Evolutionary conservation across 92 coral and sea anemone species (phyloP), one percentile per base, ranked within the genome.

Genomic region (Ricordea florida): DNA sequence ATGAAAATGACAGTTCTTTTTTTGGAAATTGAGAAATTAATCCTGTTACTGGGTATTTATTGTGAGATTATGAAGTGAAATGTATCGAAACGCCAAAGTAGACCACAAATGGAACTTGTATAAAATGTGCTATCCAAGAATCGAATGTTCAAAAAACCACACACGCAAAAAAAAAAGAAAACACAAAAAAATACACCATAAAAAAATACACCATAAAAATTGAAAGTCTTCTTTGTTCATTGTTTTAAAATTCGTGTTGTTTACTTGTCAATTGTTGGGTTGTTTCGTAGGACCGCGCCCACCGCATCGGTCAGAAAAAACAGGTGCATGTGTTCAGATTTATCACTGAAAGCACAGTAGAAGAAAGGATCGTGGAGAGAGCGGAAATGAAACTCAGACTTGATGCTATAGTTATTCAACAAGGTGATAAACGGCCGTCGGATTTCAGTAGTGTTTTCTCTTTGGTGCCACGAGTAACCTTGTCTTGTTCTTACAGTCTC

Each of bases 311-410:
- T 42, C 98, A 93, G 48, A 91, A 91, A 85, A 88, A 88, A 30
- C 98, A 93, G 30, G 98, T 93, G 4, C 97, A 93, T 50, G 93
- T 93, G 27, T 93, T 93, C 86, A 88, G 98, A 72, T 93, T 93
- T 17, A 93, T 93, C 29, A 93, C 97, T 36, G 98, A 93, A 37
- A 93, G 89, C 60, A 93, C 98, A 17, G 98, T 93, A 47, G 98
- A 93, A 72, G 98, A 93, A 20, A 78, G 98, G 53, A 93, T 93
- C 45, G 97, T 93, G 52, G 98, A 93, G 67, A 88, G 98, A 61
- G 98, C 98, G 33, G 98, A 93, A 74, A 93, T 93, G 98, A 93
- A 93, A 78, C 86, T 93, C 21, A 81, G 98, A 18, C 85, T 93
- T 24, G 98, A 93, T 82, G 97, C 96, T 22, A 89, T 93, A 3